Evolutionary conservation across 2,113 vertebrate species (phyloP).

Genomic region (Pycnonotus jocosus): DNA sequence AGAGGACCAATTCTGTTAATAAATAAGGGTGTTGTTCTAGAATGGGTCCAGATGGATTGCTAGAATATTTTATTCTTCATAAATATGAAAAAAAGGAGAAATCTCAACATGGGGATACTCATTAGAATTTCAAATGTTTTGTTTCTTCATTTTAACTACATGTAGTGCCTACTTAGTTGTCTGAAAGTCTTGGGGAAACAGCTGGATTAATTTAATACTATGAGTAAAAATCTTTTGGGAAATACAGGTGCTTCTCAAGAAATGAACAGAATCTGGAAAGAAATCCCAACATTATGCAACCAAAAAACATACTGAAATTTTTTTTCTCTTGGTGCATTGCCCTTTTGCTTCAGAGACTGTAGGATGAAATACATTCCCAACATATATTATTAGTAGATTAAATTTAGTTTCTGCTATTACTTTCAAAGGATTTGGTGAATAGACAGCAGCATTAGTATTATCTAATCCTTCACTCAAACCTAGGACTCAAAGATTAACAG

Average conservation of each 20-base stretch:
- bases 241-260: background rate
- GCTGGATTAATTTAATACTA: background rate
- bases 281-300: background rate
- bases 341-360: background rate
- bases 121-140: background rate
- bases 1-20: background rate
- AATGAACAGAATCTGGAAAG: background rate
- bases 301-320: background rate
- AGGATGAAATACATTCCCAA: constrained; percentile 6
- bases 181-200: background rate
- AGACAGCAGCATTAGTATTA: constrained; percentile 6
- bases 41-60: background rate
- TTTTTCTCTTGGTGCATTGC: background rate
- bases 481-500: constrained; percentile 37
- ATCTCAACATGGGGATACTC: background rate
- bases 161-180: background rate
- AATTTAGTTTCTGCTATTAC: constrained; percentile 15
- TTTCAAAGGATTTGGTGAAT: constrained; percentile 43
- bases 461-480: constrained; percentile 1
- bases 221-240: background rate
- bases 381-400: background rate
- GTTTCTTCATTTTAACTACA: background rate
- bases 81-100: background rate
- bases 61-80: background rate
- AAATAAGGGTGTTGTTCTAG: background rate